These are phyloP conservation scores for Trypoxylon attenuatum DNA, from an alignment of 2,888 invertebrate species.

Conservation along the genomic window DNA sequence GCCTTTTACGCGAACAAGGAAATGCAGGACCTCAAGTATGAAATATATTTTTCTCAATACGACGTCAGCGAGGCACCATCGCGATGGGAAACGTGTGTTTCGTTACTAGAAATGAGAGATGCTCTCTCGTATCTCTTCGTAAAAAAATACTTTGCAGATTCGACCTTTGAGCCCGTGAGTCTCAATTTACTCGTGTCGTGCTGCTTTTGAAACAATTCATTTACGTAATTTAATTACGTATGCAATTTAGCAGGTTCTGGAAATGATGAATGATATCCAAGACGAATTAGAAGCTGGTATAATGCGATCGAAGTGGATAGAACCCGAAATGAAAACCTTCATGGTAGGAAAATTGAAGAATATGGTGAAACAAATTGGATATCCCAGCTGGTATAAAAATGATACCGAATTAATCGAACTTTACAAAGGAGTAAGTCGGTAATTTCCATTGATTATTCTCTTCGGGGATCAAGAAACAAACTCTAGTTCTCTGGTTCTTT, in stretches of 20 bases:
- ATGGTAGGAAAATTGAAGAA: constrained; percentile 35
- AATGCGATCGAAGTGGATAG: constrained; percentile 34
- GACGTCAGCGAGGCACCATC: constrained; percentile 18
- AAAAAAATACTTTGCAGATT: constrained; percentile 29
- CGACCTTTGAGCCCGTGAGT: too few species aligned
- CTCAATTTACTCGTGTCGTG: too few species aligned
- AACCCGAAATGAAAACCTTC: constrained; percentile 14
- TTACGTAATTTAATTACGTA: neutral
- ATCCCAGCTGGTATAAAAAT: constrained; percentile 49
- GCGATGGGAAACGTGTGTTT: constrained; percentile 44
- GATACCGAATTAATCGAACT: constrained; percentile 22
- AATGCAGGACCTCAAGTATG: constrained; percentile 26
- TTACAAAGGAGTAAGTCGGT: constrained; percentile 37
- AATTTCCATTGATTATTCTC: neutral
- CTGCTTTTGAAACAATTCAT: neutral
- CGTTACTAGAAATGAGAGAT: constrained; percentile 33
- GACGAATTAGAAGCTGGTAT: constrained; percentile 29
- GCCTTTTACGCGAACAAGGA: constrained; percentile 27
- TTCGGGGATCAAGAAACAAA: neutral
- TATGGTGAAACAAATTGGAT: constrained; percentile 32
- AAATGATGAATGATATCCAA: constrained; percentile 34
- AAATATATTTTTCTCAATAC: constrained; percentile 12
- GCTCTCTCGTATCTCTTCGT: constrained; percentile 47
- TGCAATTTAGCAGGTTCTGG: constrained; percentile 16
- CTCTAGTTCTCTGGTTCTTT: neutral